Percentiles rank a stretch among this genome's conserved stretches.
phyloP scores from a whole-genome alignment of 2,113 vertebrate genomes.

The Oenanthe melanoleuca region DNA sequence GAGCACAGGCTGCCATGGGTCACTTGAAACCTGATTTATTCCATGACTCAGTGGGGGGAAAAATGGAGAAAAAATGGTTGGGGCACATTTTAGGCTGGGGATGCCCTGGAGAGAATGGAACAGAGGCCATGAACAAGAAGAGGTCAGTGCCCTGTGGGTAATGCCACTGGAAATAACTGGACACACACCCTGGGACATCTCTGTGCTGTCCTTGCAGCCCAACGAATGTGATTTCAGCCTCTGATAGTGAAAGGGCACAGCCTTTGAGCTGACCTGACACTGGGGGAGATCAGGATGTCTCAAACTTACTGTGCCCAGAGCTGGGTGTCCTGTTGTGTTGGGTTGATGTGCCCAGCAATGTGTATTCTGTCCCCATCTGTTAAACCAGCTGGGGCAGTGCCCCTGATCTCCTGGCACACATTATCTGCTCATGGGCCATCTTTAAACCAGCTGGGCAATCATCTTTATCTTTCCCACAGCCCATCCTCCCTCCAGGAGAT shows the following conservation, averaged over 20 bases:
- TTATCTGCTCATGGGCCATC: too few relatives aligned
- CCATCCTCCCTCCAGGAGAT: too few relatives aligned
- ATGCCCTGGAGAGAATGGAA: accelerated
- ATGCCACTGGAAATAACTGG: background rate
- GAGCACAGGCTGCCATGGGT: background rate
- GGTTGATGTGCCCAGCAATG: too few relatives aligned
- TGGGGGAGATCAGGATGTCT: accelerated
- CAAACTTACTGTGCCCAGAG: accelerated
- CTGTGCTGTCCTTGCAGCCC: background rate
- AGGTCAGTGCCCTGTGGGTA: background rate
- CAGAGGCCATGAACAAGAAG: background rate
- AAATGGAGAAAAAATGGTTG: background rate
- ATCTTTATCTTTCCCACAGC: too few relatives aligned
- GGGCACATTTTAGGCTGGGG: background rate
- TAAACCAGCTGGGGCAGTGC: too few relatives aligned
- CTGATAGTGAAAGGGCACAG: background rate
- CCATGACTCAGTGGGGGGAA: background rate
- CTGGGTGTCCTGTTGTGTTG: background rate
- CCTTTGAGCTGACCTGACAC: background rate
- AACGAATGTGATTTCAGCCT: background rate
- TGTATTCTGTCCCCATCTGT: too few relatives aligned
- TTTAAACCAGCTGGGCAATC: too few relatives aligned
- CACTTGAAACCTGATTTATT: background rate
- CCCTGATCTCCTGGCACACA: too few relatives aligned
- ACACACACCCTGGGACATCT: background rate